These are phyloP conservation scores for Mustelus asterias DNA, from an alignment of 2,113 vertebrate genomes.

Conservation along the genomic window DNA sequence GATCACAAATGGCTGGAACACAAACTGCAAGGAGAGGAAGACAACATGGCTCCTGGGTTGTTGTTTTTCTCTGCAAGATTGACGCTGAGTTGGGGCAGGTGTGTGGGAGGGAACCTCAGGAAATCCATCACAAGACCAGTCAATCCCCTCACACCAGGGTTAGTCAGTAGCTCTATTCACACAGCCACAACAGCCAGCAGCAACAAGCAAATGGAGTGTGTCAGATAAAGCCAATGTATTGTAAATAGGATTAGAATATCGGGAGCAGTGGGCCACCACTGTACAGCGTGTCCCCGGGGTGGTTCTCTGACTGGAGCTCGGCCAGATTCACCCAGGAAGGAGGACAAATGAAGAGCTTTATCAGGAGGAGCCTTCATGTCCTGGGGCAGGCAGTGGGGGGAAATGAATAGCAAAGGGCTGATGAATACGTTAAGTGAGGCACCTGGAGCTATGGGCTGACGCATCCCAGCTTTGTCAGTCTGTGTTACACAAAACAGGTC, in stretches of 20 bases:
- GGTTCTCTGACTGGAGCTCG: constrained; percentile 49
- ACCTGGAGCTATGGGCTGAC: constrained; percentile 54
- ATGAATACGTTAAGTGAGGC: constrained; percentile 52
- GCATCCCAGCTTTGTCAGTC: constrained; percentile 59
- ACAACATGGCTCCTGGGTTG: background rate
- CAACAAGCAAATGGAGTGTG: constrained; percentile 44
- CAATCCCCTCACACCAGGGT: background rate
- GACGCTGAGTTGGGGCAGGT: background rate
- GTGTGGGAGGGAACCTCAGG: background rate
- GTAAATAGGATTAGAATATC: constrained; percentile 72
- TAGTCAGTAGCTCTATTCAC: constrained; percentile 54
- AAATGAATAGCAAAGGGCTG: constrained; percentile 49
- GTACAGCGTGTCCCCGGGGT: constrained; percentile 62
- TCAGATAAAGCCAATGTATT: constrained; percentile 65
- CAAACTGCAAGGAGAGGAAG: background rate
- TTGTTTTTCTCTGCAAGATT: background rate
- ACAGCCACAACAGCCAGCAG: constrained; percentile 67
- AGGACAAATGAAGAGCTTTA: constrained; percentile 49
- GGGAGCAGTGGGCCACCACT: constrained; percentile 59
- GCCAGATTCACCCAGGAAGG: constrained; percentile 44
- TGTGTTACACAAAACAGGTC: constrained; percentile 63
- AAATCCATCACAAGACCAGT: constrained; percentile 29
- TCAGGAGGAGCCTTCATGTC: constrained; percentile 34
- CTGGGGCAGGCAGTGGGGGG: constrained; percentile 34
- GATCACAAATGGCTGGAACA: background rate